phyloP scores from a whole-genome alignment of 2,113 vertebrate species.

The Todiramphus chloris region DNA sequence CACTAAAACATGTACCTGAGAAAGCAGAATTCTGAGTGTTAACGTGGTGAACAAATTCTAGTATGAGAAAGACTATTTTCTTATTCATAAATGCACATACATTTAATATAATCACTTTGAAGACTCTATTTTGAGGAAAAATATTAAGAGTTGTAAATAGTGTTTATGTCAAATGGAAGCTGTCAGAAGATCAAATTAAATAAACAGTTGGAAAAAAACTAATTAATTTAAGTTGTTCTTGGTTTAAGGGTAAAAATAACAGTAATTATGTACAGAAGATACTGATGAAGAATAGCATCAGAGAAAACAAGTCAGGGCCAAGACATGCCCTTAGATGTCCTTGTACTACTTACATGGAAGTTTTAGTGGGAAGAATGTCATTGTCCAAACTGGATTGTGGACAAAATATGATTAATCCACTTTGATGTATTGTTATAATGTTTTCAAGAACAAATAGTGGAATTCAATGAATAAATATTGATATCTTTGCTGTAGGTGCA shows the following conservation, averaged over 20 bases:
- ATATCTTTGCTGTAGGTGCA: neutral
- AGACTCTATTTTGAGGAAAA: neutral
- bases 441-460: neutral
- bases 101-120: neutral
- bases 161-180: neutral
- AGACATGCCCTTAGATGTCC: neutral
- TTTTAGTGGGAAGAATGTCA: neutral
- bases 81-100: neutral
- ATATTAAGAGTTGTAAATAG: neutral
- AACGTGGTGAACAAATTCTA: neutral
- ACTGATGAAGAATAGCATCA: neutral
- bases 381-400: neutral
- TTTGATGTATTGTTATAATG: neutral
- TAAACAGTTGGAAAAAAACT: neutral
- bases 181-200: neutral
- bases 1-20: neutral
- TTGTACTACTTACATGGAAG: neutral
- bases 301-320: neutral
- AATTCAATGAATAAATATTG: neutral
- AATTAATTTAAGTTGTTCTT: neutral
- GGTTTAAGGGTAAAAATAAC: neutral
- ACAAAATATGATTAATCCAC: neutral
- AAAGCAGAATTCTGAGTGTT: neutral
- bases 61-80: neutral
- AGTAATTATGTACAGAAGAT: neutral